Base-by-base conservation (phyloP, 2,797 vertebrate species). In the Eupleurogrammus muticus region DNA sequence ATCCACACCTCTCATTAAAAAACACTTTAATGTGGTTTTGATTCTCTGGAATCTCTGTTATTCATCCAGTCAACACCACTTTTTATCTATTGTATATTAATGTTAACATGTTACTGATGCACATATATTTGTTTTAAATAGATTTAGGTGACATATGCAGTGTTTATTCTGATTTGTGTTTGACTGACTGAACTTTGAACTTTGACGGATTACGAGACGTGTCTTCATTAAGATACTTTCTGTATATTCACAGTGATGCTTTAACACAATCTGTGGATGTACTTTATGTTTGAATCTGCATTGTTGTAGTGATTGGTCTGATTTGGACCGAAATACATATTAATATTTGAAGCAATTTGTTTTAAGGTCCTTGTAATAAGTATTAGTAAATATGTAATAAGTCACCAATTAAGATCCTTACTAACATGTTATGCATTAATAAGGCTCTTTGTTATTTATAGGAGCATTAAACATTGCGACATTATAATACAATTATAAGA, bases 61-160 rank as follows among this genome's bases (percentile, higher is more conserved):
- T 0, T 42, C 14, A 13, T 36, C 46, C 28, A 23, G 20, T 40
- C 2, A 55, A 28, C 34, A 7, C 24, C 14, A 44, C 10, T 10
- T 32, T 47, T 40, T 57, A 60, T 63, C 5, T 63, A 42, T 52
- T 77, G 11, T 60, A 38, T 72, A 16, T 47, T 28, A 38, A 35
- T 70, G 11, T 65, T 16, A 71, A 71, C 3, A 51, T 67, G 16
- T 66, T 14, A 46, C 11, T 38, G 23, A 46, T 16, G 1, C 11
- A 60, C n/a, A 49, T 48, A 5, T 47, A 40, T 54, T 60, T 70
- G 1, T 74, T 66, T 67, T 53, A 6, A 52, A 14, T 74, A 79
- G 54, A 50, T 44, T 56, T 23, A 72, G 14, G 3, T 52, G 12
- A 66, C 16, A 24, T 14, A 72, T 66, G 16, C 51, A 55, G 16